A percentile compares a stretch with the other conserved stretches of the same genome.
phyloP scores from a whole-genome alignment of 2,888 invertebrate species.

The Dynastes grantii region DNA sequence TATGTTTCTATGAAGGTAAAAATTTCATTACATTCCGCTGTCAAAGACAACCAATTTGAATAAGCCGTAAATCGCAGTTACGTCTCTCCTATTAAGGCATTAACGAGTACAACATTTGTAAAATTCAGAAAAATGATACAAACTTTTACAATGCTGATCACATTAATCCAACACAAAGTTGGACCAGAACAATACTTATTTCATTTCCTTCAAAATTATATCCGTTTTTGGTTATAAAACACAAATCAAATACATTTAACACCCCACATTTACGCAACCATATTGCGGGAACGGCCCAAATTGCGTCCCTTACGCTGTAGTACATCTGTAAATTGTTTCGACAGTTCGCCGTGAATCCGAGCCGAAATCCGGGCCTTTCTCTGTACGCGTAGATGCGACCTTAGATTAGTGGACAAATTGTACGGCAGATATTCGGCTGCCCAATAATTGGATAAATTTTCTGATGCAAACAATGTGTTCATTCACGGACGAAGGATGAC shows the following conservation, averaged over 20 bases:
- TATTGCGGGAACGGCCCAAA: conserved; percentile 15
- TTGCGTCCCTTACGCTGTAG: not conserved
- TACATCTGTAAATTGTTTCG: conserved; percentile 21
- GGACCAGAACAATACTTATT: not conserved
- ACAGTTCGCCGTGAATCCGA: conserved; percentile 7
- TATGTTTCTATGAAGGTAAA: too few relatives aligned
- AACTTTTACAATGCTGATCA: not conserved
- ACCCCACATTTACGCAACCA: not conserved
- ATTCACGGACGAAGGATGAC: not conserved
- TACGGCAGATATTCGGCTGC: not conserved
- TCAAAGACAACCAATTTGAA: too few relatives aligned
- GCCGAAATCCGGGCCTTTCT: not conserved
- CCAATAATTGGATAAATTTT: conserved; percentile 33
- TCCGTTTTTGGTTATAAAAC: not conserved
- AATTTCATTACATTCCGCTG: too few relatives aligned
- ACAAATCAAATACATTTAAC: conserved; percentile 8
- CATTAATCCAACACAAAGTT: not conserved
- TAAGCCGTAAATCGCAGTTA: too few relatives aligned
- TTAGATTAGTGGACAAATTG: conserved; percentile 26
- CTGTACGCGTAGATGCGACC: conserved; percentile 1
- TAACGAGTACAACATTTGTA: too few relatives aligned
- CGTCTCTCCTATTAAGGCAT: too few relatives aligned
- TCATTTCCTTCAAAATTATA: not conserved
- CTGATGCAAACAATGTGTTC: conserved; percentile 5
- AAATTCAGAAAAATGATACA: not conserved